Evolutionary conservation across 2,797 vertebrate genomes (phyloP), one percentile per base, ranked within the genome.

Genomic region (Smutsia temminckii): DNA sequence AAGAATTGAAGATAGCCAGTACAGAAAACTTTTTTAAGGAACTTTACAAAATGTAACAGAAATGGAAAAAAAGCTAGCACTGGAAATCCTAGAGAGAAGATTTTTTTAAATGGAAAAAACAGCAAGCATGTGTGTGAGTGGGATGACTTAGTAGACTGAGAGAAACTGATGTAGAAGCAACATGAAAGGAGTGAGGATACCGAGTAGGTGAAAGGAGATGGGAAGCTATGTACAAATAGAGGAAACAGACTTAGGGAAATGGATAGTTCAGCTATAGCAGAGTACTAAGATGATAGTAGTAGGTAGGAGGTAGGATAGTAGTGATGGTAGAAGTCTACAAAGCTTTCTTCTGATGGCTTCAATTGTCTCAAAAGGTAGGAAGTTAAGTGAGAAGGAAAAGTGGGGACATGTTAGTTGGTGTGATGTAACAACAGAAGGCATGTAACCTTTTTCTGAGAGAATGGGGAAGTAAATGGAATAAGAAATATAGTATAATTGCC

Each of bases 331-430:
- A 81, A n/a, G 61, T 75, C 27, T 64, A 32, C 21, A 13, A n/a
- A 90, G 34, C 16, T 83, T 93, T 88, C 59, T 91, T 81, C 68
- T 77, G 40, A 71, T 84, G 59, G 18, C 29, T 87, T 94, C 46
- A 53, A 78, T 59, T 93, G 79, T 80, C 61, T 69, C 71, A 83
- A 3, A 17, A 89, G 95, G 72, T 20, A 64, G 32, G 25, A 93
- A 23, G 74, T 59, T 46, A 63, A 64, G 10, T 74, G 42, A 66
- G 18, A 27, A 51, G n/a, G 46, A 68, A 9, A 8, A 53, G 3
- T 61, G 25, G 53, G 10, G 37, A 32, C 8, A n/a, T 49, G 20
- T 42, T 53, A 42, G 13, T 75, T 40, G 61, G 61, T 29, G 32
- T 75, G 32, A 71, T 29, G 17, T 61, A 85, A 78, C 25, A 75